Evolutionary conservation across 2,797 vertebrate genomes (phyloP), one percentile per base, ranked within the genome.

Genomic region (Merluccius polli): DNA sequence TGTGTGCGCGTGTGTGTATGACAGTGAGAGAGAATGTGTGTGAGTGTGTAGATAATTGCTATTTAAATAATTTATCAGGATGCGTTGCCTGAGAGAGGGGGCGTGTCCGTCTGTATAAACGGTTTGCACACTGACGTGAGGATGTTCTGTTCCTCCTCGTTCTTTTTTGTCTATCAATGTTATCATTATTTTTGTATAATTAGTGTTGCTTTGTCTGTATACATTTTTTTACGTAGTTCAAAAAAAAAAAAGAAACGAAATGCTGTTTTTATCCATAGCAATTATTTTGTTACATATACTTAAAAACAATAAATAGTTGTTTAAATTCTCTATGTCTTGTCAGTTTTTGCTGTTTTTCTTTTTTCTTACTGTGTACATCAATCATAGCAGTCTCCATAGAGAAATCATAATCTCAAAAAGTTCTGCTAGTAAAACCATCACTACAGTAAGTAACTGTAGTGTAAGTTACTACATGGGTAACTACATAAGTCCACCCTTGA

Each of bases 61-160:
- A 99, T 98, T 99, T 98, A 99, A 99, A 96, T 99, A 99, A 98
- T 97, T 99, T 99, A 99, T 99, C 96, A 89, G 95, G 96, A 96
- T 96, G 91, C 94, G 95, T 93, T 92, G 93, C 94, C 95, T 92
- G 87, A 91, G 92, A 80, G 91, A 93, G 94, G 93, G 90, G 89
- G 92, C 94, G 87, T 92, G 94, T 97, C 95, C 95, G 90, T 97
- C 95, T 98, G 97, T 98, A 97, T 97, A 96, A 97, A 94, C 94
- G 84, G 93, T 99, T 99, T 98, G 97, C 97, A 98, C 97, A 98
- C 95, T 96, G 97, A 98, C 94, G 88, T 94, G 95, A 98, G 95
- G 93, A 96, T 93, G 93, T 94, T 92, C 90, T 93, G 92, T 93
- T 95, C 94, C 92, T 95, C 94, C 94, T 95, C 82, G 87, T 93